Evolutionary conservation across 1,140 invertebrate genomes (phyloP), one percentile per base, ranked within the genome.

Genomic region (Drosophila sucinea): DNA sequence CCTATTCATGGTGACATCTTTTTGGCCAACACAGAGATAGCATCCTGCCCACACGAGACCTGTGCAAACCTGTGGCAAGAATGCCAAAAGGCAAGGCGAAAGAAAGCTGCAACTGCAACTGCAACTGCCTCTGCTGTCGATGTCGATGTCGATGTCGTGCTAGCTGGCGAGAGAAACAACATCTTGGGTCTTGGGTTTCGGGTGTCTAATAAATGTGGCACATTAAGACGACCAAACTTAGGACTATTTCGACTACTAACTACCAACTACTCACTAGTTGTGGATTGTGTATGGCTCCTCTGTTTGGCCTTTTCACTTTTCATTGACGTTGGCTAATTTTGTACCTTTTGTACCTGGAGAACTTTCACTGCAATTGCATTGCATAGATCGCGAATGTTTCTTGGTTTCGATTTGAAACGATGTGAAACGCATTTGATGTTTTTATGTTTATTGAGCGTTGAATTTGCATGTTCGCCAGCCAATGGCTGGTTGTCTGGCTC

Each of bases 191-290:
- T 17, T 5, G 29, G 55, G 47, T 68, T 56, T 61, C 38, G 40
- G 56, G 77, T 77, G 66, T 64, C 62, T 68, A 62, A 70, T 58
- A 81, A 81, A 81, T 81, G 79, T 70, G 79, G 23, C 79, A 73
- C 79, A 81, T 81, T 81, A 65, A 60, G 54, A 44, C 30, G 60
- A 51, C 61, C 58, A 41, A 51, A 51, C 30, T 72, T 65, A 51
- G 56, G 38, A 65, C 60, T 3, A 4, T 11, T 38, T 38, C 10
- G 35, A 38, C 35, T 38, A 38, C 35, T 38, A 11, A 38, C 10
- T 38, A 11, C 35, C 4, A 11, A 38, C 7, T 38, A 10, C 17
- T 17, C 17, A 17, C 17, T 17, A 17, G 17, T 17, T 17, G 17
- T 17, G 17, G 17, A 17, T 17, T 38, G 35, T 38, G 7, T 11